phyloP scores from a whole-genome alignment of 2,113 vertebrate genomes.

The Malurus elegans region DNA sequence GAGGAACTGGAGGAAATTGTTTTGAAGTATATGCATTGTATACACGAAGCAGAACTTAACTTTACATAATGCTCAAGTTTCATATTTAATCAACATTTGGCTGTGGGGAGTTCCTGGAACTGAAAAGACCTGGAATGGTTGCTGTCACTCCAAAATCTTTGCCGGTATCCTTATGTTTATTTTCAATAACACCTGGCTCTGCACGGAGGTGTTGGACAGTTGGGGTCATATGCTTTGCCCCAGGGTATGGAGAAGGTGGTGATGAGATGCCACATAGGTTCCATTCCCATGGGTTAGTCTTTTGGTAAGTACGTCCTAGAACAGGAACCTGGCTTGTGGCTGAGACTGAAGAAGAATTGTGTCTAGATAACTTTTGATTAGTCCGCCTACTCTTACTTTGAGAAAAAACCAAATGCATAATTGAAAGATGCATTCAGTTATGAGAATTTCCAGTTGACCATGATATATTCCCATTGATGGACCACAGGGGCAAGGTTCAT shows the following conservation, averaged over 20 bases:
- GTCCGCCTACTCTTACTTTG: background rate
- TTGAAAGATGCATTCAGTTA: background rate
- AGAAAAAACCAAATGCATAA: background rate
- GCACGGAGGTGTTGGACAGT: background rate
- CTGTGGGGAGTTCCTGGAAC: fast-evolving
- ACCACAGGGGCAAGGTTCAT: background rate
- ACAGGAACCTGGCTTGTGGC: background rate
- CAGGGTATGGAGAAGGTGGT: background rate
- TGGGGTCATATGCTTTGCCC: background rate
- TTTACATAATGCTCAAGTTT: background rate
- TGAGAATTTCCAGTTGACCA: background rate
- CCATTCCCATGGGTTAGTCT: background rate
- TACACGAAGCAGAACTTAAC: background rate
- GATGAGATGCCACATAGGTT: background rate
- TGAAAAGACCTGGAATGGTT: background rate
- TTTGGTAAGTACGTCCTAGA: background rate
- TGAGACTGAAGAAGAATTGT: background rate
- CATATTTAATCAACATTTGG: background rate
- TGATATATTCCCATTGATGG: background rate
- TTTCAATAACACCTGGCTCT: background rate
- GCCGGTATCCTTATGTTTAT: background rate
- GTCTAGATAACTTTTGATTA: background rate
- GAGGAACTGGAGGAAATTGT: background rate
- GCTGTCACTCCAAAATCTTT: background rate
- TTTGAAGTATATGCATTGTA: background rate